These are phyloP conservation scores for Agelastica alni DNA, from an alignment of 2,888 invertebrate genomes.

Conservation along the genomic window DNA sequence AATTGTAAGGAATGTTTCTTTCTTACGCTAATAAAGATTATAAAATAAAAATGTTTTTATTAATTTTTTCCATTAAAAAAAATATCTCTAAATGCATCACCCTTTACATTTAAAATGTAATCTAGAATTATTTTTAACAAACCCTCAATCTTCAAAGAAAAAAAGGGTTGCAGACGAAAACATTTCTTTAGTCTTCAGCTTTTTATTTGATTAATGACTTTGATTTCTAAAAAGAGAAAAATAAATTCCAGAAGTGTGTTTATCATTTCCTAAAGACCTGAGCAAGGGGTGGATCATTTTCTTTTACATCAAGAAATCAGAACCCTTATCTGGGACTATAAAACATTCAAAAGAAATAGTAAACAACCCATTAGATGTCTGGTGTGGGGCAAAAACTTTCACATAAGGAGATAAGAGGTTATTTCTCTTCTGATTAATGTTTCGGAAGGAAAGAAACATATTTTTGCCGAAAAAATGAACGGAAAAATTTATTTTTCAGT, in stretches of 20 bases:
- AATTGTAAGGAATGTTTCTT: too few species aligned
- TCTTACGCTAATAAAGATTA: too few species aligned
- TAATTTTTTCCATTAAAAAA: neutral
- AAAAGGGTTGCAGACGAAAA: neutral
- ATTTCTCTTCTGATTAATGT: constrained; percentile 30
- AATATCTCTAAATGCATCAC: neutral
- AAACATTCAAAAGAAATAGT: constrained; percentile 30
- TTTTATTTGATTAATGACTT: constrained; percentile 1
- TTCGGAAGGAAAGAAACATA: constrained; percentile 27
- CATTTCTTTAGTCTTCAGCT: neutral
- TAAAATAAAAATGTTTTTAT: neutral
- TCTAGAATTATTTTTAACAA: neutral
- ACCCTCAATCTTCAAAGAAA: neutral
- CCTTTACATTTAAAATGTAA: neutral
- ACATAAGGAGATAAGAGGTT: constrained; percentile 31
- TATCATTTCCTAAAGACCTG: constrained; percentile 23
- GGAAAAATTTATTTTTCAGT: constrained; percentile 9
- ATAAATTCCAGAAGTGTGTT: constrained; percentile 19
- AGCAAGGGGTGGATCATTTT: constrained; percentile 24
- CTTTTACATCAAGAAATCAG: constrained; percentile 23
- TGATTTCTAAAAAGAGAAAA: constrained; percentile 4
- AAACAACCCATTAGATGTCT: constrained; percentile 30
- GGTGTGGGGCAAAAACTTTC: constrained; percentile 22
- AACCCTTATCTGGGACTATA: constrained; percentile 28
- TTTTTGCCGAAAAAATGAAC: constrained; percentile 12